Conservation (phyloP, 2,888 invertebrate species). For the Amitus sp. region DNA sequence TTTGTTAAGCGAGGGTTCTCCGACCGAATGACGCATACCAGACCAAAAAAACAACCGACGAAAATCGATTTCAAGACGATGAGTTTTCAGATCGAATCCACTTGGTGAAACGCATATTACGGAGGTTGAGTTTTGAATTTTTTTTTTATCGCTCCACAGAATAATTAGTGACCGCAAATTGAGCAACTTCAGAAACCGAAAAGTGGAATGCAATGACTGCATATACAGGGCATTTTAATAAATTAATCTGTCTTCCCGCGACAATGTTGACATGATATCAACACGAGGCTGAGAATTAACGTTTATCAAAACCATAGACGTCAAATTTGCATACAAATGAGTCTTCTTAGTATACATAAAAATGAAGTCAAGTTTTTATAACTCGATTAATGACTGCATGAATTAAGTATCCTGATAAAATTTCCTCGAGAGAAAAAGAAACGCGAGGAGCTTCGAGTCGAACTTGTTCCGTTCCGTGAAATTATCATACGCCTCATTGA, state of each 20-base stretch:
- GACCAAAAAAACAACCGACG: constrained; percentile 10
- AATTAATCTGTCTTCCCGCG: background rate
- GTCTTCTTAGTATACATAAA: constrained; percentile 1
- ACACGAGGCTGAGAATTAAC: background rate
- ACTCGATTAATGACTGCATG: constrained; percentile 1
- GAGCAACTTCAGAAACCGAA: background rate
- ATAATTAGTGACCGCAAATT: too few species aligned
- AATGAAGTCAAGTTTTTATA: background rate
- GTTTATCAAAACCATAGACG: background rate
- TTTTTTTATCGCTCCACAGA: too few species aligned
- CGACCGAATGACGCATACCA: constrained; percentile 32
- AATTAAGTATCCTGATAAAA: background rate
- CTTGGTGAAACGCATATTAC: too few species aligned
- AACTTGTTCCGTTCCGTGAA: too few species aligned
- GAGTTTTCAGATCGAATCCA: background rate
- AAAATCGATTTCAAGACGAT: constrained; percentile 9
- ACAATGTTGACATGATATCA: constrained; percentile 3
- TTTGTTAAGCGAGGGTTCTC: constrained; percentile 5
- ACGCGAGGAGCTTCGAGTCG: background rate
- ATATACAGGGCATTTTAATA: background rate
- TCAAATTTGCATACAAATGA: constrained; percentile 5
- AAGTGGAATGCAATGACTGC: background rate
- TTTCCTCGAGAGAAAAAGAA: background rate
- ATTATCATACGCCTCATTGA: too few species aligned
- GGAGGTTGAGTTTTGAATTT: too few species aligned